Conservation (phyloP, 2,797 vertebrate genomes). For the Lutjanus campechanus region DNA sequence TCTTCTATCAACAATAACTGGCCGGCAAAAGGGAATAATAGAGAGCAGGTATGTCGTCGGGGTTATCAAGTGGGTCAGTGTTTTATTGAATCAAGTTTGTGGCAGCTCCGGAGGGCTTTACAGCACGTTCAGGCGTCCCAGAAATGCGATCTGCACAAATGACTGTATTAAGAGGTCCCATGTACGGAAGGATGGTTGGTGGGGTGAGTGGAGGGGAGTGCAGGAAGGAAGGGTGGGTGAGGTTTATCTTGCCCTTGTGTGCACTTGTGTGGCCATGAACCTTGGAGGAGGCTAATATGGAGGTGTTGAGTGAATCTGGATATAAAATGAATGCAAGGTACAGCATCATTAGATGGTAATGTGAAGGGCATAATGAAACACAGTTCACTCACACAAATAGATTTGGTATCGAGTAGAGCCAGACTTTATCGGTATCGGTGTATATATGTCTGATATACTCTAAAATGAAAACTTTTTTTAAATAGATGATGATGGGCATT, state of each 20-base stretch:
- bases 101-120: conserved; percentile 34
- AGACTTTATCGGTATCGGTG: no score
- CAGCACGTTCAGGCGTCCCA: conserved; percentile 43
- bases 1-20: conserved; percentile 40
- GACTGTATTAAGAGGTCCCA: conserved; percentile 7
- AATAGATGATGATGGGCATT: no score
- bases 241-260: conserved; percentile 29
- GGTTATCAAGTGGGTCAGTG: conserved; percentile 31
- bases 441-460: no score
- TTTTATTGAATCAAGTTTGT: conserved; percentile 29
- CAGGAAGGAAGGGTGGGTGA: conserved; percentile 24
- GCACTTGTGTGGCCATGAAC: conserved; percentile 42
- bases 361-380: conserved; percentile 28
- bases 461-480: no score
- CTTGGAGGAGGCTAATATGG: conserved; percentile 43
- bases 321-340: conserved; percentile 25
- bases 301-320: conserved; percentile 59
- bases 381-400: not conserved
- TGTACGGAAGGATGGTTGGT: not conserved
- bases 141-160: conserved; percentile 44
- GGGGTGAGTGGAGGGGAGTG: not conserved
- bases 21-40: not conserved
- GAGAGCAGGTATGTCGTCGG: conserved; percentile 23
- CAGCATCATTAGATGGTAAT: not conserved
- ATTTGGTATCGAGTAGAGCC: not conserved